These are phyloP conservation scores for Eonycteris spelaea DNA, from an alignment of 2,113 vertebrate species.

Conservation along the genomic window DNA sequence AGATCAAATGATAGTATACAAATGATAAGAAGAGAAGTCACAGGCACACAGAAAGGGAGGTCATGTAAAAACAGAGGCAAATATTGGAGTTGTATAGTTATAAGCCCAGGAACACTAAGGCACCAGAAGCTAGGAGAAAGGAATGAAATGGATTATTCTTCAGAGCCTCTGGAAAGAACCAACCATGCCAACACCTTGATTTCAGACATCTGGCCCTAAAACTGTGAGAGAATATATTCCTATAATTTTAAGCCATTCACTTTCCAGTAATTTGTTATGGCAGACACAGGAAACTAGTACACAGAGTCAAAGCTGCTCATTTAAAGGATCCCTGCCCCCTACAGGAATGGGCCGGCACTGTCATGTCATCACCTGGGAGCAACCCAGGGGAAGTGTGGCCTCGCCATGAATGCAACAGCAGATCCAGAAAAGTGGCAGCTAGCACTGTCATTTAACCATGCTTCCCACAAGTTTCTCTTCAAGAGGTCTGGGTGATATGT, in stretches of 20 bases:
- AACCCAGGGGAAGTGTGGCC: not conserved
- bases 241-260: not conserved
- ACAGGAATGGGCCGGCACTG: not conserved
- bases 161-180: not conserved
- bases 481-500: not conserved
- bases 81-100: not conserved
- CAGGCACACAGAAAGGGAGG: not conserved
- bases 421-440: not conserved
- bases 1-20: not conserved
- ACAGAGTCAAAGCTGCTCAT: not conserved
- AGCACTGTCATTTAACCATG: not conserved
- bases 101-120: not conserved
- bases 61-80: not conserved
- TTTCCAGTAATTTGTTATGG: not conserved
- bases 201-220: not conserved
- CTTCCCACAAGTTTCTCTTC: not conserved
- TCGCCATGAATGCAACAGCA: not conserved
- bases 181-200: not conserved
- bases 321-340: not conserved
- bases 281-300: not conserved
- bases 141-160: not conserved
- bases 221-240: not conserved
- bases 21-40: not conserved
- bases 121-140: not conserved
- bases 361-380: not conserved